Evolutionary conservation across 1,140 invertebrate species (phyloP).

Genomic region (Neotoxoptera formosana): DNA sequence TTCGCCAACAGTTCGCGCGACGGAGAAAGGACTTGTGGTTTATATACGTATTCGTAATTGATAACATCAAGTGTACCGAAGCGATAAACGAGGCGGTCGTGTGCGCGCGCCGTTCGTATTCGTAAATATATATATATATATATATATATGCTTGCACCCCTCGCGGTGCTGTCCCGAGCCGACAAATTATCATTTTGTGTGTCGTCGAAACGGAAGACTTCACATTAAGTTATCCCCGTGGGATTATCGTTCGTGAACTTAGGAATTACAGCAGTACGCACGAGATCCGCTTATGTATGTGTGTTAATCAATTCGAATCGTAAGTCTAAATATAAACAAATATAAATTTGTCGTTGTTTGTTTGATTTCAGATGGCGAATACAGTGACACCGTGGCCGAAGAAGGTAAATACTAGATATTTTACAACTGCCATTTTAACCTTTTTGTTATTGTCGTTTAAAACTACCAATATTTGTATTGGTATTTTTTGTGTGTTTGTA

Average conservation of each 20-base stretch:
- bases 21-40: not conserved
- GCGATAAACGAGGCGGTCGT: constrained; percentile 47
- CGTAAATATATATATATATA: no score
- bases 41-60: constrained; percentile 34
- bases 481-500: not conserved
- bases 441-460: not conserved
- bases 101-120: not conserved
- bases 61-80: constrained; percentile 46
- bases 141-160: not conserved
- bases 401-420: constrained; percentile 47
- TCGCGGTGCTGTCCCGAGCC: not conserved
- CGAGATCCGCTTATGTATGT: not conserved
- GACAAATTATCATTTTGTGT: constrained; percentile 22
- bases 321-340: not conserved
- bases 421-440: not conserved
- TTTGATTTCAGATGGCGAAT: constrained; percentile 55
- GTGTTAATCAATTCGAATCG: not conserved
- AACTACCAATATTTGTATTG: not conserved
- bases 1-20: not conserved
- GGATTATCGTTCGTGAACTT: constrained; percentile 31
- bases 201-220: constrained; percentile 52
- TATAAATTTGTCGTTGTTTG: not conserved
- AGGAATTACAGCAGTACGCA: not conserved
- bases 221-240: constrained; percentile 14
- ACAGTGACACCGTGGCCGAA: constrained; percentile 49